Evolutionary conservation across 2,797 vertebrate species (phyloP), one percentile per base, ranked within the genome.

Genomic region (Halcyon chelicuti): DNA sequence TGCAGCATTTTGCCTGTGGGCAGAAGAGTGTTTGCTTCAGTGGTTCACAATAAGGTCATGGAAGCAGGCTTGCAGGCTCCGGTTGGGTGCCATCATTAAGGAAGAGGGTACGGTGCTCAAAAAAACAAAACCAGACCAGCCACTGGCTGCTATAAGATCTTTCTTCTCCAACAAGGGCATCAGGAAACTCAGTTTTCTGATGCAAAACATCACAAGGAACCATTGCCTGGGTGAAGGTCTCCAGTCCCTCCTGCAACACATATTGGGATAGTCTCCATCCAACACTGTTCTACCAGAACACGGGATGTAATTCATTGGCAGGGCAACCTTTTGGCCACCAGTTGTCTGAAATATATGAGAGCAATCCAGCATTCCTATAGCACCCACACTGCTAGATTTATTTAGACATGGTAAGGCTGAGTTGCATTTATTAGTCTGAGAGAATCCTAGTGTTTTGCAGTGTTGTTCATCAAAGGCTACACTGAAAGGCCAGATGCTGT

Each of bases 331-430:
- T 19, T 46, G 29, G 33, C 52, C n/a, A 47, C 20, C 31, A 16
- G 31, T 10, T 74, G 9, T 40, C 40, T 52, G 52, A 81, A 84
- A 77, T 7, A 17, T 20, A 12, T 31, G 17, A 58, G 10, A 70
- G 29, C 0, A 2, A 68, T 9, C 15, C 58, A 75, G 28, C 15
- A 39, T 15, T 21, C 0, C 0, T 15, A 42, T 2, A n/a, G 47
- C 5, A 35, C 7, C 29, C 29, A 42, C 11, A 33, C 1, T 14
- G 22, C 31, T 2, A 29, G 7, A 44, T 13, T 40, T 33, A 20
- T 37, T 71, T 44, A 12, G 29, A 18, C 10, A 5, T 54, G 37
- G 31, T 61, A 78, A 40, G 17, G 17, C 31, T 78, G 61, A 83
- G 40, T 22, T 57, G 61, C 7, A 21, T 12, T 37, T 42, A 28